Base-by-base conservation (phyloP, 2,888 invertebrate genomes). In the Allolobophora icterica region DNA sequence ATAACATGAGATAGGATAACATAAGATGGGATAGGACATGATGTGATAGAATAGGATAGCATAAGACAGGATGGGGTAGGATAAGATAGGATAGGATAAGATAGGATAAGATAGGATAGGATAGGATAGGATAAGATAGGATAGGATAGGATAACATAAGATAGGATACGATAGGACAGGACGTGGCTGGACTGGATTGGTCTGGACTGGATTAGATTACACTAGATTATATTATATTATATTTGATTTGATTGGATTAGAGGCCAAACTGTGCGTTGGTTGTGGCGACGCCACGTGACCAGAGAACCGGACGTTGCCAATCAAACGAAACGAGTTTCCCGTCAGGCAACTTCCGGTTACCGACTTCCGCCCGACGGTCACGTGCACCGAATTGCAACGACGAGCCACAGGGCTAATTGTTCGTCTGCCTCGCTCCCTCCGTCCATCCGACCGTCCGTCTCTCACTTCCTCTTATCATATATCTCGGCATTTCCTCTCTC, bases 301-400 rank as follows among this genome's bases (percentile, higher is more conserved):
- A 38, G 21, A 34, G 38, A 38, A 35, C 87, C 34, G 87, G 87
- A 87, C 35, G 38, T 87, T 35, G 38, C 33, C 87, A 87, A n/a
- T 87, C 87, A 87, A 33, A 87, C 38, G 87, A 87, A 87, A 38
- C 87, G 87, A 87, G 87, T 87, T 87, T 35, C 87, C 21, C 87
- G 87, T 35, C 87, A 24, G 24, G 35, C 87, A 38, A 34, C 87
- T 34, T 87, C 87, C 87, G 87, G 34, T 87, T 35, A 35, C 38
- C 34, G 38, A 38, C 87, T 87, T 87, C 87, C 87, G 87, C 6
- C n/a, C 35, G 87, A 87, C 87, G 38, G 87, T 87, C 87, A 87
- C 87, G 87, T 87, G 87, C 34, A 4, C 24, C 35, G 87, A 87
- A 87, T 38, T 24, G 34, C 87, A 34, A 33, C 87, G 35, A 87